Evolutionary conservation across 1,140 invertebrate species (phyloP), one percentile per base, ranked within the genome.

Genomic region (Drosophila pruinosa): DNA sequence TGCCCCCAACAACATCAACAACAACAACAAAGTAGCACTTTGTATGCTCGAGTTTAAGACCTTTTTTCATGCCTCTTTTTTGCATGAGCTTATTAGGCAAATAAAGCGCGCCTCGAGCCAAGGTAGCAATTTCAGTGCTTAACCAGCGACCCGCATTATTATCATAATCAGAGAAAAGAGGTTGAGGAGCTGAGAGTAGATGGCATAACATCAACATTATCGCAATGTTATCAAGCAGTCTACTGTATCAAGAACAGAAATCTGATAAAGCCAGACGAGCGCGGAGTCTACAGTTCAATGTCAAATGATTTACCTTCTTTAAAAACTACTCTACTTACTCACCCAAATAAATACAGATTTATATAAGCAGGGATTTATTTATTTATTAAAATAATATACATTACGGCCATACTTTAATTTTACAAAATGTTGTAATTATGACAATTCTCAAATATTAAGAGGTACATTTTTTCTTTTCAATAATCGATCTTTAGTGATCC

Each of bases 1-100:
- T 82, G 75, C 72, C 80, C 48, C 47, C 58, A 71, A 59, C 71
- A 64, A 39, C 36, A 71, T 31, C 54, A 67, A 41, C 34, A 38
- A 47, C 17, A 48, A 72, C 59, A 72, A 63, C 36, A 52, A 63
- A 45, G 54, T 39, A 47, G 52, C 41, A 74, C 72, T 81, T 86
- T 86, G 81, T 85, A 28, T 85, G 81, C 81, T 79, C 80, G 80
- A 85, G 43, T 80, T 85, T 80, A 38, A 43, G 45, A 14, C 57
- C 38, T 50, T 67, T 52, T 69, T 36, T 12, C 15, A 19, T 28
- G 21, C 8, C 6, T 28, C 7, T 45, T 48, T 57, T 28, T 61
- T 12, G 45, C 19, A 10, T 21, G 43, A 31, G 57, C 79, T 85
- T 85, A 86, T 86, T 86, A 86, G 72, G 65, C 82, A 64, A 68